Evolutionary conservation across 2,113 vertebrate species (phyloP), one percentile per base, ranked within the genome.

Genomic region (Rostratula benghalensis): DNA sequence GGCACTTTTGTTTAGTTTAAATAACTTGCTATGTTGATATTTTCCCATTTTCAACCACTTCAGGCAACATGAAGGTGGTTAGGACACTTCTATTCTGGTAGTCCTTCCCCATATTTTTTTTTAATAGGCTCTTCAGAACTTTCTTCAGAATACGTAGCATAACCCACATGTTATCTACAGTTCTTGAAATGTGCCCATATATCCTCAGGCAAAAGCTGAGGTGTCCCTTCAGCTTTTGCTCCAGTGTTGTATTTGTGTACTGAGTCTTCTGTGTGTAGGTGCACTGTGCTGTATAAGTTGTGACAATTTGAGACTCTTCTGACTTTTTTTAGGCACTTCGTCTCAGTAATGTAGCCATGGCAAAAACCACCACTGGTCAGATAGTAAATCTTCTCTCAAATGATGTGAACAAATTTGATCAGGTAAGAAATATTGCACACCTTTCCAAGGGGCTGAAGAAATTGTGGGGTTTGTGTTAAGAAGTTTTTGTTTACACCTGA

Each of bases 321-420:
- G 48, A 16, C 79, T 50, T 86, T 79, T 39, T 97, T 73, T 67
- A 99, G 99, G 98, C 99, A 4, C 98, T 99, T 90, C 97, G 98
- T 92, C 98, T 99, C 90, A 99, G 98, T 97, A 99, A 98, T 9
- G 24, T 69, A 25, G 99, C 99, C 43, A 98, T 99, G 98, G 97
- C 98, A 56, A 98, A 99, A 97, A 99, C 99, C 20, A 99, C 99
- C 90, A 99, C 99, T 3, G 99, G 99, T 61, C 99, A 99, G 91
- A 99, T 99, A 46, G 99, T 99, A 83, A 99, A 99, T 90, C 98
- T 99, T 39, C 98, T 99, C 19, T 99, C 99, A 77, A 99, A 99
- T 5, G 99, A 99, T 18, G 99, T 99, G 95, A 99, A 99, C 97
- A 99, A 98, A 97, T 99, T 99, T 93, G 99, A 99, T 96, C 98